Evolutionary conservation across 2,888 invertebrate genomes (phyloP), one percentile per base, ranked within the genome.

Genomic region (Dasypogon diadema): DNA sequence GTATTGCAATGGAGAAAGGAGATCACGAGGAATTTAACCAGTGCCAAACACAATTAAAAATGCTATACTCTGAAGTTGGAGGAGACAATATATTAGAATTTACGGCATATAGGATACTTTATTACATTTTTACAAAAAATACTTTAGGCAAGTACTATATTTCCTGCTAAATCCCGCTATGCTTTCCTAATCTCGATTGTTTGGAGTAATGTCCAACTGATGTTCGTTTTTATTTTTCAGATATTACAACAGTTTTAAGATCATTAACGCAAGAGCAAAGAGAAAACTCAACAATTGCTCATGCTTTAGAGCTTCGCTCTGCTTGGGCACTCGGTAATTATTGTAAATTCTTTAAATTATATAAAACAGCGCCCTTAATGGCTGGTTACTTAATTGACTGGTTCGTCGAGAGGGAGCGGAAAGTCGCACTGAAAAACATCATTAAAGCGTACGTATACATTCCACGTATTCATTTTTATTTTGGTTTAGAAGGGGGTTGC

Each of bases 1-100:
- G 98, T 74, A 96, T 99, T 82, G 98, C 99, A 65, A 89, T 99
- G 85, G 99, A 99, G 86, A 98, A 95, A 87, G 96, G 97, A 72
- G 99, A 99, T 84, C 97, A 98, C 85, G 98, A 98, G 84, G 99
- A 99, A 85, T 99, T 99, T 85, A 99, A 99, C 89, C 99, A 99
- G 86, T 99, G 99, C 85, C 99, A 99, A 87, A 97, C 98, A 12
- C 99, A 99, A 87, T 89, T 99, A 73, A 96, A 96, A 88, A 94
- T 96, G 90, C 89, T 99, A 34, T 99, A 99, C 85, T 87, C 90
- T 79, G 95, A 96, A 85, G 87, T 93, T 77, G 92, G 92, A 34
- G 89, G 91, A 22, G 88, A 88, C 63, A 95, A 98, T 88, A 89
- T 91, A 78, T 90, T 93, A 79, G 99, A 99, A 87, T 99, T 99